A percentile compares a stretch with the other conserved stretches of the same genome.
Conservation (phyloP, 2,797 vertebrate genomes). For the Cynodonichthys magdalenae region DNA sequence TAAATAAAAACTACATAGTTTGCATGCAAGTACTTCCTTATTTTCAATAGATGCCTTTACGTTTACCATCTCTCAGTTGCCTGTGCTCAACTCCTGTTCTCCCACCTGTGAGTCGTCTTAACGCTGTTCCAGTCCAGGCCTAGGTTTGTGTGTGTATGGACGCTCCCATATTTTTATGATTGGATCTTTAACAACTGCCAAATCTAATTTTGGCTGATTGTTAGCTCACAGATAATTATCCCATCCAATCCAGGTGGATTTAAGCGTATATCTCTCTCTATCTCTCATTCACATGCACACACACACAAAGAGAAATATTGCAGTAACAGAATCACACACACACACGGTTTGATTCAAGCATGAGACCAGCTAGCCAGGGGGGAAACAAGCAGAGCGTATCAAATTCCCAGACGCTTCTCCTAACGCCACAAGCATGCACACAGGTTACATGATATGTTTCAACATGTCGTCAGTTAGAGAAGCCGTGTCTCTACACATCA, state of each 20-base stretch:
- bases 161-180: conserved; percentile 46
- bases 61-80: conserved; percentile 60
- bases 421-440: conserved; percentile 33
- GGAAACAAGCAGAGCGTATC: conserved; percentile 32
- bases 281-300: conserved; percentile 1
- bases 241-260: conserved; percentile 39
- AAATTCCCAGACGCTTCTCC: conserved; percentile 53
- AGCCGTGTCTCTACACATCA: conserved; percentile 19
- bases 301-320: conserved; percentile 8
- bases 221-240: conserved; percentile 39
- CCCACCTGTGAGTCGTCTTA: conserved; percentile 53
- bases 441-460: conserved; percentile 41
- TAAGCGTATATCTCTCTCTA: not conserved
- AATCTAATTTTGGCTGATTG: conserved; percentile 45
- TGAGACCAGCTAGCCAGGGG: conserved; percentile 32
- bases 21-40: conserved; percentile 45
- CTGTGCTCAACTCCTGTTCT: conserved; percentile 27
- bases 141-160: conserved; percentile 32
- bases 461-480: conserved; percentile 44
- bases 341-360: conserved; percentile 37
- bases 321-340: conserved; percentile 24
- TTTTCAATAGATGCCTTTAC: conserved; percentile 47
- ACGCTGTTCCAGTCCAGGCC: conserved; percentile 38
- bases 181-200: conserved; percentile 57
- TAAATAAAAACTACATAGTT: conserved; percentile 55